Conservation (phyloP, 2,797 vertebrate genomes). For the Rhabdophis nuchalis region DNA sequence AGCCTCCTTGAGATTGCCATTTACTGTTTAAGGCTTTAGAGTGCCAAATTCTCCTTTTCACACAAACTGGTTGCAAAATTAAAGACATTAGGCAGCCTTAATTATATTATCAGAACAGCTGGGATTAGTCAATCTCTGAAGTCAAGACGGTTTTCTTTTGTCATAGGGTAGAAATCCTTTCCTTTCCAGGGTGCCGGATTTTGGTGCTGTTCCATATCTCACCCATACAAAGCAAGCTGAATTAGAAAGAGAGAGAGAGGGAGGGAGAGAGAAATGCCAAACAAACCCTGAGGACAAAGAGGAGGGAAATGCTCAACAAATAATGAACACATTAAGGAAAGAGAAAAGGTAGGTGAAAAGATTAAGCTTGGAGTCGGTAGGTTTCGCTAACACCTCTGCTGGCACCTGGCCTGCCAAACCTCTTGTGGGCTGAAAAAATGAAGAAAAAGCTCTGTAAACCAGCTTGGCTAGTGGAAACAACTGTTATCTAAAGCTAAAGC, state of each 20-base stretch:
- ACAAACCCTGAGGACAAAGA: slow-evolving; percentile 78
- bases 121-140: slow-evolving; percentile 99
- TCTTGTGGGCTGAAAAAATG: slow-evolving; percentile 66
- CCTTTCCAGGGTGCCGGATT: slow-evolving; percentile 87
- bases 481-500: slow-evolving; percentile 76
- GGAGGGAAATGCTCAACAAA: slow-evolving; percentile 85
- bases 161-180: slow-evolving; percentile 88
- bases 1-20: slow-evolving; percentile 90
- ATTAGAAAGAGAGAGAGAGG: slow-evolving; percentile 72
- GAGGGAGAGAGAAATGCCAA: slow-evolving; percentile 3
- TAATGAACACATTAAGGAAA: slow-evolving; percentile 92
- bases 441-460: slow-evolving; percentile 65
- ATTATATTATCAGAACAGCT: slow-evolving; percentile 99
- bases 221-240: slow-evolving; percentile 88
- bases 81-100: slow-evolving; percentile 99
- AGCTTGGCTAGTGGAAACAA: slow-evolving; percentile 63
- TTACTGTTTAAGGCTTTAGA: slow-evolving; percentile 88
- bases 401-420: slow-evolving; percentile 72
- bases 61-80: slow-evolving; percentile 91
- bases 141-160: slow-evolving; percentile 98
- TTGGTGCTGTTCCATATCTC: slow-evolving; percentile 91
- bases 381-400: slow-evolving; percentile 78
- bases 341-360: slow-evolving; percentile 81
- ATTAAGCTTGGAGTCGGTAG: slow-evolving; percentile 77
- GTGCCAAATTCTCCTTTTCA: slow-evolving; percentile 86